Conservation (phyloP, 2,888 invertebrate species). For the Cantharis rustica region DNA sequence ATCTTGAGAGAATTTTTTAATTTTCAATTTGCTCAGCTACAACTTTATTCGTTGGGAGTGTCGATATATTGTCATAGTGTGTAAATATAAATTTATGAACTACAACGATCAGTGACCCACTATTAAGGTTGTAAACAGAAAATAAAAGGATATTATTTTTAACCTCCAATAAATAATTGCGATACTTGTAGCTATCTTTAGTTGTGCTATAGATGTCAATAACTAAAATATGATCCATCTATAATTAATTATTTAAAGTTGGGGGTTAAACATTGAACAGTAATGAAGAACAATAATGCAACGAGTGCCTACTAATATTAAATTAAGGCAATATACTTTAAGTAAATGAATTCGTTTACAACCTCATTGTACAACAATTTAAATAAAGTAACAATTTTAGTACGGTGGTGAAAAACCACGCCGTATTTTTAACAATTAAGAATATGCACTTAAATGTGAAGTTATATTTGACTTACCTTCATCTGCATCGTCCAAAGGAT, state of each 20-base stretch:
- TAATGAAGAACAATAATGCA: neutral
- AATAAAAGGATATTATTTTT: neutral
- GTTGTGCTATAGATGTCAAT: too few species aligned
- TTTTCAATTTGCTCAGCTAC: too few species aligned
- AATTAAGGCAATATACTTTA: neutral
- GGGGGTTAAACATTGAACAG: neutral
- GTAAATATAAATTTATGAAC: constrained; percentile 13
- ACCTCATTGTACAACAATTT: neutral
- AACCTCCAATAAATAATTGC: neutral
- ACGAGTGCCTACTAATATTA: neutral
- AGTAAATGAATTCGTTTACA: neutral
- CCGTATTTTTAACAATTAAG: neutral
- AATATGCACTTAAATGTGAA: neutral
- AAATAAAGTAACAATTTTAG: neutral
- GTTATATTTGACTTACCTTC: constrained; percentile 49
- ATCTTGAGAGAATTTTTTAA: too few species aligned
- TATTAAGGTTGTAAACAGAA: constrained; percentile 21
- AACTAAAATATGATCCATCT: neutral
- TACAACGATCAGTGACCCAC: constrained; percentile 38
- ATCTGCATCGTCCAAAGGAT: constrained; percentile 51
- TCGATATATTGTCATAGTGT: too few species aligned
- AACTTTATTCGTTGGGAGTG: too few species aligned
- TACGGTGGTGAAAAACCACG: neutral
- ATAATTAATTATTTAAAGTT: neutral
- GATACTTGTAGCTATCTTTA: neutral